Evolutionary conservation across 35 echinoderm and acorn worm genomes (phyloP).

Genomic region (Strongylocentrotus purpuratus): DNA sequence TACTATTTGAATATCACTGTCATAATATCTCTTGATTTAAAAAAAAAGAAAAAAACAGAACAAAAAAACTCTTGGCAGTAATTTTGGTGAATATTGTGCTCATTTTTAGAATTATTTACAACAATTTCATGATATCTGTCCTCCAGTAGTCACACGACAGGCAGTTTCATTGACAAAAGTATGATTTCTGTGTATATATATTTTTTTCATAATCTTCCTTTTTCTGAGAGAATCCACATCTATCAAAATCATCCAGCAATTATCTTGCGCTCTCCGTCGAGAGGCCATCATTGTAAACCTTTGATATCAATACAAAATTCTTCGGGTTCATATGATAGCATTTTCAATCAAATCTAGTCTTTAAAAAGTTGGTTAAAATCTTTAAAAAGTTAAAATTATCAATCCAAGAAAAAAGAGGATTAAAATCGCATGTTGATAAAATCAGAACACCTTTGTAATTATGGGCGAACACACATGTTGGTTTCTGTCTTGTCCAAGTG

Average conservation of each 20-base stretch:
- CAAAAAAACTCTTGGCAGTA: not conserved
- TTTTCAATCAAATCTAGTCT: not conserved
- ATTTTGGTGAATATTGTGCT: constrained; percentile 1
- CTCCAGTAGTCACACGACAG: not conserved
- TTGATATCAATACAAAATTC: not conserved
- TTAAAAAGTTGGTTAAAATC: not conserved
- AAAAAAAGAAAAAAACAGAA: not conserved
- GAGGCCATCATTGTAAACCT: not conserved
- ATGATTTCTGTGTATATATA: not conserved
- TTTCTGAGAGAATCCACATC: not conserved
- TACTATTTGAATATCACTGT: not conserved
- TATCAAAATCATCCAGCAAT: not conserved
- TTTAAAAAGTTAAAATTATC: not conserved
- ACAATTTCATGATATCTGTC: not conserved
- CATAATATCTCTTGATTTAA: not conserved
- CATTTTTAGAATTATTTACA: not conserved
- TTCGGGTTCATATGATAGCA: not conserved
- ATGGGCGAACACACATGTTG: not conserved
- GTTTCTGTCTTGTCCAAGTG: not conserved
- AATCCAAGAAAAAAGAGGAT: not conserved
- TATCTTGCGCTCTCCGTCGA: not conserved
- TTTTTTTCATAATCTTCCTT: not conserved
- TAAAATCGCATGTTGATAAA: not conserved
- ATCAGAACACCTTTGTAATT: not conserved
- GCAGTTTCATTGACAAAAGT: not conserved